Base-by-base conservation (phyloP, 2,797 vertebrate species). In the Balearica regulorum region DNA sequence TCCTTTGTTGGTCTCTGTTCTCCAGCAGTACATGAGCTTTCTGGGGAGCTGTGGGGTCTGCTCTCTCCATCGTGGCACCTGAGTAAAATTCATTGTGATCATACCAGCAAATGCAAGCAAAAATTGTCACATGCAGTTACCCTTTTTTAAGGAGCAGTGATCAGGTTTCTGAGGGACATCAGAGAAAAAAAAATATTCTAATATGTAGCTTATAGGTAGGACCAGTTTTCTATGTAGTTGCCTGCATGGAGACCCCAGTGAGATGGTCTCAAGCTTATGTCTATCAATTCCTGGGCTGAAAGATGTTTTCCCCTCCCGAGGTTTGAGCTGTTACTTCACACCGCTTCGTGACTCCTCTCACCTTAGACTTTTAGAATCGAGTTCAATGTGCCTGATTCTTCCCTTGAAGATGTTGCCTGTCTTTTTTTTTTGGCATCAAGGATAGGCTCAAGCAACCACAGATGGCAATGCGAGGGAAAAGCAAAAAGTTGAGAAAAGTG, bases 81-180 rank as follows among this genome's bases (percentile, higher is more conserved):
- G 12, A 24, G 68, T n/a, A 39, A 43, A 49, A 72, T 43, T 58
- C 58, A 10, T 9, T 25, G 24, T 44, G 41, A 16, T 71, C 25
- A 5, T 3, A 6, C 3, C 33, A 49, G 48, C 43, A 71, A 66
- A 83, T 25, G 29, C 43, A 65, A 77, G 14, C 66, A 25, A 78
- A 49, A 69, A 3, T 31, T 53, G 1, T n/a, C 35, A 19, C 0
- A 0, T 39, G 48, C 28, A 43, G 18, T 41, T 49, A 29, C 20
- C 4, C 5, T 43, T 79, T 66, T 43, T 37, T 13, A 48, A 31
- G 35, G 29, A n/a, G 15, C 51, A 72, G 4, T 3, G 31, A 29
- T 35, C 33, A 53, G 25, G 35, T 53, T 57, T 35, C 58, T 41
- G 49, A 54, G 41, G 24, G 54, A 44, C 33, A 21, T 11, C 39